phyloP scores from a whole-genome alignment of 2,113 vertebrate genomes.

The Peromyscus polionotus region DNA sequence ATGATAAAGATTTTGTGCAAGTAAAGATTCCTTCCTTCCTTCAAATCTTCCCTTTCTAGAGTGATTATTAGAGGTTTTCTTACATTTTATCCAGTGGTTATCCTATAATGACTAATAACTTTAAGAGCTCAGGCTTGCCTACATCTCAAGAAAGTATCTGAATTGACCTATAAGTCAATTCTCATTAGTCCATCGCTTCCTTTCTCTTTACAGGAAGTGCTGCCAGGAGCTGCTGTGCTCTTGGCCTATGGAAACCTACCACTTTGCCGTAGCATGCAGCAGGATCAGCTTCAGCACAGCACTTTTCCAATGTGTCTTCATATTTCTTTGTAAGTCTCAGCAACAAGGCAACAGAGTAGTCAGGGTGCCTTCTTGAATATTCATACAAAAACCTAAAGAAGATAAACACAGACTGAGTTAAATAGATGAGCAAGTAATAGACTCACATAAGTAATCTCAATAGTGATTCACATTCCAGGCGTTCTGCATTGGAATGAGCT shows the following conservation, averaged over 20 bases:
- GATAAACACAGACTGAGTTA: background rate
- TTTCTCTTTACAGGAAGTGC: background rate
- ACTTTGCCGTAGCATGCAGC: constrained; percentile 64
- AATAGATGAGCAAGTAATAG: background rate
- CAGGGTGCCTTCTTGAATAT: constrained; percentile 77
- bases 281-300: constrained; percentile 85
- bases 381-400: constrained; percentile 86
- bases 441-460: background rate
- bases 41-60: background rate
- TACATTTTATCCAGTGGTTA: constrained; percentile 14
- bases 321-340: constrained; percentile 77
- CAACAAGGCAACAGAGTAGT: constrained; percentile 59
- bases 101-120: background rate
- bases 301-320: constrained; percentile 83
- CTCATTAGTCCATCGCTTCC: background rate
- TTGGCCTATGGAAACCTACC: constrained; percentile 79
- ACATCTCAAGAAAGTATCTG: constrained; percentile 21
- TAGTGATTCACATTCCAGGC: background rate
- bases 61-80: background rate
- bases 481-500: background rate
- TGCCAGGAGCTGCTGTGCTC: fast-evolving
- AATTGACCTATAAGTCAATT: background rate
- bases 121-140: constrained; percentile 19
- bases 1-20: background rate
- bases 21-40: background rate